Conservation (phyloP, 2,797 vertebrate species). For the Phataginus tetradactyla region DNA sequence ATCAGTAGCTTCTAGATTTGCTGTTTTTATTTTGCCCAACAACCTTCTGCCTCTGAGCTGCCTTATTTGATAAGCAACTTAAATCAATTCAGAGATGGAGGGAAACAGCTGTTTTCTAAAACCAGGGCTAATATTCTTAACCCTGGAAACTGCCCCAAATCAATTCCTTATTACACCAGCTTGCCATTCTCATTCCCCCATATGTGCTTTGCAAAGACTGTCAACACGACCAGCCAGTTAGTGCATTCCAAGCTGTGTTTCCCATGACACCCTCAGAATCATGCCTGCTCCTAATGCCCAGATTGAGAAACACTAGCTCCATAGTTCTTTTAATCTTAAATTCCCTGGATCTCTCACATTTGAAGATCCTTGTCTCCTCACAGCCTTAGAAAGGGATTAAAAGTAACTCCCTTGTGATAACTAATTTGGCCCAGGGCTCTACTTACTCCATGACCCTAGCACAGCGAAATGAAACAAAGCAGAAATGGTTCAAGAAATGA, state of each 20-base stretch:
- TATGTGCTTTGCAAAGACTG: too few species aligned
- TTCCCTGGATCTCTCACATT: neutral
- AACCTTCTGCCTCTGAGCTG: neutral
- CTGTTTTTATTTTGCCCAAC: neutral
- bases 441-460: rapidly evolving
- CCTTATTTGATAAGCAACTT: neutral
- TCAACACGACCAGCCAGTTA: neutral
- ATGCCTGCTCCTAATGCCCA: neutral
- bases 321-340: neutral
- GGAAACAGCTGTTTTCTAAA: neutral
- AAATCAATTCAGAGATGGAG: neutral
- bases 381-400: rapidly evolving
- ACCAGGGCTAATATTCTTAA: neutral
- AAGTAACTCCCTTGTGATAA: neutral
- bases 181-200: neutral
- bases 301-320: neutral
- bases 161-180: neutral
- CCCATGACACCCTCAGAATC: neutral
- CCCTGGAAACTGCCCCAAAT: neutral
- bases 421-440: neutral
- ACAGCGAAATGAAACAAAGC: neutral
- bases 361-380: neutral
- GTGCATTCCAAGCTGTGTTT: neutral
- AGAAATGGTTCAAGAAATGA: rapidly evolving
- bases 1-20: neutral